These are phyloP conservation scores for Tragulus kanchil DNA, from an alignment of 2,113 vertebrate genomes.

Conservation along the genomic window DNA sequence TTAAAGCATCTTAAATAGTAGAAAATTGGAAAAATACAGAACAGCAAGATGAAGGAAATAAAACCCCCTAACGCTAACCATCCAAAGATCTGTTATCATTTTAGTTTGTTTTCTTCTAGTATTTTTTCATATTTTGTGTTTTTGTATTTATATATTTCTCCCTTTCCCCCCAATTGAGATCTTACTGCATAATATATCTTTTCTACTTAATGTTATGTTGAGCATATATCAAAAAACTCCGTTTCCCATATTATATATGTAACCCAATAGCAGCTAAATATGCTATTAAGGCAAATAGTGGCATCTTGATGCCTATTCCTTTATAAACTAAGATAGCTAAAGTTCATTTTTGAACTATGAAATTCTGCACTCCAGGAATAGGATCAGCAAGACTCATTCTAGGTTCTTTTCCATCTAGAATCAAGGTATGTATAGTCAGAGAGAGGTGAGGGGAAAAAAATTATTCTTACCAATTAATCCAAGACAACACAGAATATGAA, in stretches of 20 bases:
- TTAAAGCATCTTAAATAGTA: background rate
- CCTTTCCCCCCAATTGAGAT: background rate
- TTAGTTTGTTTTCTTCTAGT: background rate
- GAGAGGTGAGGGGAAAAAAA: background rate
- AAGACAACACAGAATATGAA: background rate
- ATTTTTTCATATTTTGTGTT: background rate
- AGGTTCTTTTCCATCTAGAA: conserved; percentile 7
- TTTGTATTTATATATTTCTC: conserved; percentile 7
- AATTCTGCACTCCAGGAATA: background rate
- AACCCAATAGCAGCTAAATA: conserved; percentile 10
- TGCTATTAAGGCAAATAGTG: background rate
- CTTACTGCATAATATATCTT: background rate
- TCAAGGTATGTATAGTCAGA: background rate
- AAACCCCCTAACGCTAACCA: background rate
- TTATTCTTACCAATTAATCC: background rate
- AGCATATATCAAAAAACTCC: background rate
- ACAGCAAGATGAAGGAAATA: background rate
- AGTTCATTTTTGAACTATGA: background rate
- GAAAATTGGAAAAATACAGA: background rate
- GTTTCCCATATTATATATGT: background rate
- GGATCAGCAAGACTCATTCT: background rate
- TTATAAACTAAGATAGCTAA: background rate
- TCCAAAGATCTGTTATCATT: background rate
- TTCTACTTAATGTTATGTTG: background rate
- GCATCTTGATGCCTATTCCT: conserved; percentile 32